Percentiles rank a stretch among this genome's conserved stretches.
Conservation (phyloP, 2,888 invertebrate species). For the Dynastes grantii region DNA sequence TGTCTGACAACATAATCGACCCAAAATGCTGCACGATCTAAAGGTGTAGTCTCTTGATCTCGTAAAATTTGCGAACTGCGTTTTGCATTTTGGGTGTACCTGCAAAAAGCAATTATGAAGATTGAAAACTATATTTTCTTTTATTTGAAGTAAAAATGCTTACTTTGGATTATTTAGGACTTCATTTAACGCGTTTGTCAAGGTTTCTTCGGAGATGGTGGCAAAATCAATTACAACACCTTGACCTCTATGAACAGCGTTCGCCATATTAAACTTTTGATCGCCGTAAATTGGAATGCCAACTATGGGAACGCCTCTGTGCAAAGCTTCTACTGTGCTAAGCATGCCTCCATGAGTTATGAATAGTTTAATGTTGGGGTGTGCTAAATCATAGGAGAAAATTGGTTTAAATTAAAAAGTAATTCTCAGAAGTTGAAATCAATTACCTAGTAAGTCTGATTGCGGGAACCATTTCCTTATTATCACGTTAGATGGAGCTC, state of each 20-base stretch:
- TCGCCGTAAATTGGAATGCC: slow-evolving; percentile 43
- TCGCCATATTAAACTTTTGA: slow-evolving; percentile 34
- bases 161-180: slow-evolving; percentile 36
- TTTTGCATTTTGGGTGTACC: slow-evolving; percentile 56
- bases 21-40: slow-evolving; percentile 63
- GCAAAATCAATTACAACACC: slow-evolving; percentile 22
- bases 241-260: slow-evolving; percentile 17
- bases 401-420: neutral
- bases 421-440: neutral
- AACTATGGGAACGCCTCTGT: slow-evolving; percentile 44
- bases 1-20: slow-evolving; percentile 61
- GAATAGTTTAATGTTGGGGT: slow-evolving; percentile 46
- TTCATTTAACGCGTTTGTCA: slow-evolving; percentile 23
- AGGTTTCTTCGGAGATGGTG: slow-evolving; percentile 3
- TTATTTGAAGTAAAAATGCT: neutral
- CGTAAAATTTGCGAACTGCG: slow-evolving; percentile 57
- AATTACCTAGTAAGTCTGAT: slow-evolving; percentile 56
- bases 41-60: slow-evolving; percentile 58
- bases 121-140: neutral
- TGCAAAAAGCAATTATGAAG: slow-evolving; percentile 12
- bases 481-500: slow-evolving; percentile 73
- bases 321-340: slow-evolving; percentile 42
- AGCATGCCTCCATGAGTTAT: slow-evolving; percentile 43
- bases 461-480: slow-evolving; percentile 79
- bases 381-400: slow-evolving; percentile 10